These are phyloP conservation scores for Zophobas morio DNA, from an alignment of 1,140 invertebrate species.

Conservation along the genomic window DNA sequence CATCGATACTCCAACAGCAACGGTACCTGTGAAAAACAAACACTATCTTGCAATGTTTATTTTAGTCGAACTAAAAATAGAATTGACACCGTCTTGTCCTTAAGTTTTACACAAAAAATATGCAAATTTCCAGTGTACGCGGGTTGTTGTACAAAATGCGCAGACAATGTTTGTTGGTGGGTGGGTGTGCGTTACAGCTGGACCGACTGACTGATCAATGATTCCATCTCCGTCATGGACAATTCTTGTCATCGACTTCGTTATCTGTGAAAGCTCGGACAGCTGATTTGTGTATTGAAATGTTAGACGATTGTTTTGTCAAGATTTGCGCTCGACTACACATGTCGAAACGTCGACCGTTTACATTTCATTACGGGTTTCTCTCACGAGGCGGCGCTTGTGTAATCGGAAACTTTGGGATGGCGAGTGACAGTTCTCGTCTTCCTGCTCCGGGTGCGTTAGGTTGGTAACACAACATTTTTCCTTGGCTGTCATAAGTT, in stretches of 20 bases:
- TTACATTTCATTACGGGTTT: conserved; percentile 21
- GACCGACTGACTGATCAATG: conserved; percentile 3
- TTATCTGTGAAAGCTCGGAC: conserved; percentile 19
- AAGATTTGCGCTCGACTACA: conserved; percentile 36
- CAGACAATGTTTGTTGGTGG: background rate
- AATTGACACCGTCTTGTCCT: conserved; percentile 18
- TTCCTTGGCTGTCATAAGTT: background rate
- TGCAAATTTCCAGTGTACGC: background rate
- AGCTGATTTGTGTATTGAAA: conserved; percentile 39
- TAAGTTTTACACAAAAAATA: background rate
- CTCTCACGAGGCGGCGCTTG: background rate
- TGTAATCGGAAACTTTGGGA: background rate
- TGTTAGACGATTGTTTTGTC: conserved; percentile 41
- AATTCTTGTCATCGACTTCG: conserved; percentile 36
- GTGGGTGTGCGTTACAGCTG: conserved; percentile 5
- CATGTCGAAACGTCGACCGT: conserved; percentile 19
- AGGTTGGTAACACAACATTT: background rate
- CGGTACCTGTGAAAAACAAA: background rate
- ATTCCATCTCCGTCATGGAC: conserved; percentile 30
- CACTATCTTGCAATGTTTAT: background rate
- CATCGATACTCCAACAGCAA: no score
- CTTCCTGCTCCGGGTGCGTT: no score
- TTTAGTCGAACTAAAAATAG: conserved; percentile 20
- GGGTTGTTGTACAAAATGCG: conserved; percentile 6
- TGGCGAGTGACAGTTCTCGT: background rate